phyloP scores from a whole-genome alignment of 2,797 vertebrate genomes.

The Apogon hyalosoma region DNA sequence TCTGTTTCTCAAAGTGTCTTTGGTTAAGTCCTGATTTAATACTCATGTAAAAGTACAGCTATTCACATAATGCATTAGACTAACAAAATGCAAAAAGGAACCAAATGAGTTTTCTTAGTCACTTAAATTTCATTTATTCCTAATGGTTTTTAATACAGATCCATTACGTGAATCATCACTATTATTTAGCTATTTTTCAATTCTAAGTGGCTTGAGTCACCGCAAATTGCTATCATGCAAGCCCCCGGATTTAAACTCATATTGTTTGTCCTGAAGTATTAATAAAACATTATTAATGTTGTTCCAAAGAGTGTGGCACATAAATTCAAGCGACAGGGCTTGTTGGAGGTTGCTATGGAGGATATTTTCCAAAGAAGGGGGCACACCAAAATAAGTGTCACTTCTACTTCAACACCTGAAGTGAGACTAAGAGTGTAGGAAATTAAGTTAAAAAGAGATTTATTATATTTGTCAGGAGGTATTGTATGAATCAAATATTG shows the following conservation, averaged over 20 bases:
- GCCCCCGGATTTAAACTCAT: not conserved
- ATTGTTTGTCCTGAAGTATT: not conserved
- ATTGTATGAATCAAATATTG: not conserved
- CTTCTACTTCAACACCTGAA: not conserved
- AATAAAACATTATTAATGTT: no score
- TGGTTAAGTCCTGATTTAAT: not conserved
- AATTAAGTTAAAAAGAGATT: not conserved
- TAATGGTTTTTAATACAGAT: not conserved
- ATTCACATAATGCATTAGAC: not conserved
- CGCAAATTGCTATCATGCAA: not conserved
- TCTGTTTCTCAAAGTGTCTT: not conserved
- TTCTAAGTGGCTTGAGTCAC: not conserved
- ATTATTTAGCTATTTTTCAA: slow-evolving; percentile 4
- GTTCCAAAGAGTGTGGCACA: no score
- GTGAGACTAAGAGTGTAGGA: not conserved
- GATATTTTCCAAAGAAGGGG: not conserved
- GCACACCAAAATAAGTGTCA: not conserved
- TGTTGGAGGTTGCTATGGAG: not conserved
- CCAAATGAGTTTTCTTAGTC: no score
- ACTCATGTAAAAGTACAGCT: not conserved
- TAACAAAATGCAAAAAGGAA: not conserved
- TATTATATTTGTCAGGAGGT: not conserved
- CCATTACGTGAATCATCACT: slow-evolving; percentile 4
- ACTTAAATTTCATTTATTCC: not conserved
- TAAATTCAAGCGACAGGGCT: no score